Conservation (phyloP, 2,888 invertebrate genomes). For the Euphydryas editha region DNA sequence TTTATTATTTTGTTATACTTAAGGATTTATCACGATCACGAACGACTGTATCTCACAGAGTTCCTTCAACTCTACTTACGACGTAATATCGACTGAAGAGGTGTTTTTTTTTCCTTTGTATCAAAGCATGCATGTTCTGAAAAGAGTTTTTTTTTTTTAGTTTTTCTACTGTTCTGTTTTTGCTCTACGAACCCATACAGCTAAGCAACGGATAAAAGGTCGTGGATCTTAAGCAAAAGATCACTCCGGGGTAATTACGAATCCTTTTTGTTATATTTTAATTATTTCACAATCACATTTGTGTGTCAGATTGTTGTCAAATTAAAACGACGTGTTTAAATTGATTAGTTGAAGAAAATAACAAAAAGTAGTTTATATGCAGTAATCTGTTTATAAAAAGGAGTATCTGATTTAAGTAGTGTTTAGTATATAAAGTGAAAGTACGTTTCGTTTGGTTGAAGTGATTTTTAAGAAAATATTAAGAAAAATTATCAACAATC, state of each 20-base stretch:
- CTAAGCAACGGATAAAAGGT: background rate
- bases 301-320: too few species aligned
- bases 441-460: too few species aligned
- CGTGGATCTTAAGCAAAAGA: background rate
- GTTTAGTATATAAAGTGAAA: too few species aligned
- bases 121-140: conserved; percentile 2
- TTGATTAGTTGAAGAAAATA: too few species aligned
- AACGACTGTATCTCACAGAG: background rate
- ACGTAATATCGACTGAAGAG: conserved; percentile 1
- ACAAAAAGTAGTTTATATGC: too few species aligned
- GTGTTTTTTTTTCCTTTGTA: conserved; percentile 6
- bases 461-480: too few species aligned
- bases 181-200: background rate
- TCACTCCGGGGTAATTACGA: background rate
- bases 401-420: too few species aligned
- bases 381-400: too few species aligned
- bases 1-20: background rate
- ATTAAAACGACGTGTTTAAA: too few species aligned
- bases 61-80: conserved; percentile 6
- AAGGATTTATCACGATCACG: background rate
- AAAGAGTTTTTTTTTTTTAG: background rate
- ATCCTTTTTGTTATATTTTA: too few species aligned
- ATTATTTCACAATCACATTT: background rate
- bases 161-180: background rate
- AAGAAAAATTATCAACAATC: too few species aligned